Percentiles rank a stretch among this genome's conserved stretches.
Evolutionary conservation across 2,888 invertebrate species (phyloP).

Genomic region (Drosophila niveifrons): DNA sequence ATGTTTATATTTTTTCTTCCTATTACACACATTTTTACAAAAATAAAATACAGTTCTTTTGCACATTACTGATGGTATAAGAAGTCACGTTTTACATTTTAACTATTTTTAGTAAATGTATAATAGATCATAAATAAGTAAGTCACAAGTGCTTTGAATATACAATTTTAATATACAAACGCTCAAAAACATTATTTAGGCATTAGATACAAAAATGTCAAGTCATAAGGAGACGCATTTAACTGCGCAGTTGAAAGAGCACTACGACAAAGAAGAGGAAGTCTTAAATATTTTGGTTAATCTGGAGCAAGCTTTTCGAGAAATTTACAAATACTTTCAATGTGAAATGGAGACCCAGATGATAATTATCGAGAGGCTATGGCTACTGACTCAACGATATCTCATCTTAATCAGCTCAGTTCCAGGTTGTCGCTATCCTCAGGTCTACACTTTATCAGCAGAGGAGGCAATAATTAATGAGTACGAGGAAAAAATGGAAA

Average conservation of each 20-base stretch:
- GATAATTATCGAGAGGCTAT: conserved; percentile 72
- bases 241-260: conserved; percentile 56
- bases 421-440: conserved; percentile 73
- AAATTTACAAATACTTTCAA: conserved; percentile 55
- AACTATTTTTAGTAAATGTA: too few species aligned
- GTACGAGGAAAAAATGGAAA: conserved; percentile 74
- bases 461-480: conserved; percentile 79
- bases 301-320: conserved; percentile 65
- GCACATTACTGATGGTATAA: too few species aligned
- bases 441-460: conserved; percentile 73
- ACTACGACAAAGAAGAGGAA: conserved; percentile 68
- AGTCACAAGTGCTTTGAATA: conserved; percentile 1
- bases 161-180: conserved; percentile 4
- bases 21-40: too few species aligned
- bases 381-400: conserved; percentile 81
- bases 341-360: conserved; percentile 72
- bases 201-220: not conserved
- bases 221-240: conserved; percentile 53
- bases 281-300: conserved; percentile 58
- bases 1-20: too few species aligned
- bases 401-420: conserved; percentile 73
- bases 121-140: too few species aligned
- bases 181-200: not conserved
- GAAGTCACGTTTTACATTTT: too few species aligned
- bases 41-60: too few species aligned